Percentiles rank a stretch among this genome's conserved stretches.
Conservation (phyloP, 2,797 vertebrate genomes). For the Epinephelus coioides region DNA sequence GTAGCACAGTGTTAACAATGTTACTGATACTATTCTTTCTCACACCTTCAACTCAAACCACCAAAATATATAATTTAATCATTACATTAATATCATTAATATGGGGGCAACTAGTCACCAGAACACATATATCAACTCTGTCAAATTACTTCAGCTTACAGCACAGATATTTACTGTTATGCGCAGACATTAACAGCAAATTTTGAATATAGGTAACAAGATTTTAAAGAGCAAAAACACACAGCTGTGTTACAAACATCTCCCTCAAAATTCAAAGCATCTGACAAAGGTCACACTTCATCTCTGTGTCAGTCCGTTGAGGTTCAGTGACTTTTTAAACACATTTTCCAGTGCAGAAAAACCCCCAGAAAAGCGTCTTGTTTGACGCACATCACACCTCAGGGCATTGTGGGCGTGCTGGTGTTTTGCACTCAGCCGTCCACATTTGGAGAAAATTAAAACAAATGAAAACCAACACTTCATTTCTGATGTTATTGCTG, state of each 20-base stretch:
- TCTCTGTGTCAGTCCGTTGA: slow-evolving; percentile 53
- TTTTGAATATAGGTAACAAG: neutral
- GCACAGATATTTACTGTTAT: neutral
- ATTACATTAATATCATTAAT: no score
- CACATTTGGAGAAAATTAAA: slow-evolving; percentile 86
- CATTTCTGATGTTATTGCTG: slow-evolving; percentile 84
- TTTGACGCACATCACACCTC: slow-evolving; percentile 82
- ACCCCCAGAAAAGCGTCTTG: slow-evolving; percentile 33
- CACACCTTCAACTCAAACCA: no score
- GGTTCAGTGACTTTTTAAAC: slow-evolving; percentile 60
- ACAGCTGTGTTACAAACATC: slow-evolving; percentile 4
- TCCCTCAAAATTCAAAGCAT: slow-evolving; percentile 17
- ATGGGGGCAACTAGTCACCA: no score
- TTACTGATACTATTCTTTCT: no score
- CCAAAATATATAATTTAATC: no score
- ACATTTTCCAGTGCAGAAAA: slow-evolving; percentile 60
- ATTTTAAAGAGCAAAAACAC: slow-evolving; percentile 8
- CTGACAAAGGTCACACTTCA: slow-evolving; percentile 51
- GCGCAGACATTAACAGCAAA: neutral
- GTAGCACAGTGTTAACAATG: no score
- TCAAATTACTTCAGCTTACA: neutral
- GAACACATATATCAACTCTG: no score
- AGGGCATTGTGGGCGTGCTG: slow-evolving; percentile 68
- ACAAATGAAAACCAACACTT: slow-evolving; percentile 85
- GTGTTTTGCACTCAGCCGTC: slow-evolving; percentile 49